A percentile compares a stretch with the other conserved stretches of the same genome.
Evolutionary conservation across 2,888 invertebrate species (phyloP).

Genomic region (Leptopterna dolabrata): DNA sequence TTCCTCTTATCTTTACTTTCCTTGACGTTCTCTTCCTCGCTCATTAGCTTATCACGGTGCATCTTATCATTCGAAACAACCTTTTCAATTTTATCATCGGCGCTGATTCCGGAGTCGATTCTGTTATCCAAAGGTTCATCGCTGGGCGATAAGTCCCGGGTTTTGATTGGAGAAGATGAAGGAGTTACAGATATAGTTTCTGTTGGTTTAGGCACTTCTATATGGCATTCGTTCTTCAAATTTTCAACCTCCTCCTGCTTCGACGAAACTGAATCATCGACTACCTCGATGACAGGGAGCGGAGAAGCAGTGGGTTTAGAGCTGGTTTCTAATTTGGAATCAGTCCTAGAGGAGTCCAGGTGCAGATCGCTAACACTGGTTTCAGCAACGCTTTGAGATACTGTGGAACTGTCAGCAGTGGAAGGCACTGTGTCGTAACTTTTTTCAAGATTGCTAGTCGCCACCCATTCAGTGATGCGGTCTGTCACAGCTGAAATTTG

Average conservation of each 20-base stretch:
- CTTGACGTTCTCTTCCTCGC: constrained; percentile 24
- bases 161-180: constrained; percentile 4
- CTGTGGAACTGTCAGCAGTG: neutral
- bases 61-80: neutral
- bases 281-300: neutral
- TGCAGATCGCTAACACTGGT: neutral
- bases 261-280: neutral
- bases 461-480: constrained; percentile 40
- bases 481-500: constrained; percentile 27
- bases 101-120: neutral
- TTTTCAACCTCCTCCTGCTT: neutral
- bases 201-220: neutral
- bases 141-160: neutral
- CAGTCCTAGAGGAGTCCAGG: neutral
- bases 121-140: constrained; percentile 31
- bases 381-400: neutral
- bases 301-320: neutral
- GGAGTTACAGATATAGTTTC: constrained; percentile 12
- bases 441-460: neutral
- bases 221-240: neutral
- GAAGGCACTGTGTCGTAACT: neutral
- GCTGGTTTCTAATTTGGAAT: neutral
- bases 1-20: neutral
- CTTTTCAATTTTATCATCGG: neutral
- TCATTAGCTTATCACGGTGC: neutral